Evolutionary conservation across 2,113 vertebrate genomes (phyloP).

Genomic region (Xiphorhynchus elegans): DNA sequence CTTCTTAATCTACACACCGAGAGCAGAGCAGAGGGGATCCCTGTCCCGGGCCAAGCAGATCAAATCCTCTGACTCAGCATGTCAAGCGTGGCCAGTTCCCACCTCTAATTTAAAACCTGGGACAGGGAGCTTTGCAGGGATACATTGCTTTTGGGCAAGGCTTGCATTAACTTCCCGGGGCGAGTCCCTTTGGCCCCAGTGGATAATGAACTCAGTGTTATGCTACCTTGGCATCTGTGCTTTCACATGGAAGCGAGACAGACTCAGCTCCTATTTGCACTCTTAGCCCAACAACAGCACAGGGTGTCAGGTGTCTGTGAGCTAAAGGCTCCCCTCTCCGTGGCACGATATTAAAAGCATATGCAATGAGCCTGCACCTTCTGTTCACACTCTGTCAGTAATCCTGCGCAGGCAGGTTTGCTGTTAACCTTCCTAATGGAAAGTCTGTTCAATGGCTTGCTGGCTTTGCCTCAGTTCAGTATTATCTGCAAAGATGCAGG

Average conservation of each 20-base stretch:
- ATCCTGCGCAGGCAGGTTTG: slow-evolving; percentile 35
- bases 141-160: background rate
- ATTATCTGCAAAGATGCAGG: slow-evolving; percentile 62
- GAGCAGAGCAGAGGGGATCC: background rate
- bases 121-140: background rate
- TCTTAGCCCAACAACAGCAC: background rate
- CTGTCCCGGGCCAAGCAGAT: background rate
- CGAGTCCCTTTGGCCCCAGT: rapidly evolving
- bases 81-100: rapidly evolving
- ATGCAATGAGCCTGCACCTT: slow-evolving; percentile 50
- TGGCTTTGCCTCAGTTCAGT: background rate
- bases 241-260: background rate
- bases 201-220: background rate
- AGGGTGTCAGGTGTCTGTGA: slow-evolving; percentile 26
- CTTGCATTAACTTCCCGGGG: background rate
- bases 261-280: background rate
- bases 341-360: slow-evolving; percentile 50
- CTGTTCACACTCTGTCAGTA: slow-evolving; percentile 33
- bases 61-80: background rate
- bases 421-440: slow-evolving; percentile 44
- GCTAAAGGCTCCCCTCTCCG: slow-evolving; percentile 9
- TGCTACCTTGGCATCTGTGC: background rate
- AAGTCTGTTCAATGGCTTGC: background rate
- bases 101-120: rapidly evolving
- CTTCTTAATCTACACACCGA: background rate